Conservation (phyloP, 2,888 invertebrate species). For the Limnephilus rhombicus region DNA sequence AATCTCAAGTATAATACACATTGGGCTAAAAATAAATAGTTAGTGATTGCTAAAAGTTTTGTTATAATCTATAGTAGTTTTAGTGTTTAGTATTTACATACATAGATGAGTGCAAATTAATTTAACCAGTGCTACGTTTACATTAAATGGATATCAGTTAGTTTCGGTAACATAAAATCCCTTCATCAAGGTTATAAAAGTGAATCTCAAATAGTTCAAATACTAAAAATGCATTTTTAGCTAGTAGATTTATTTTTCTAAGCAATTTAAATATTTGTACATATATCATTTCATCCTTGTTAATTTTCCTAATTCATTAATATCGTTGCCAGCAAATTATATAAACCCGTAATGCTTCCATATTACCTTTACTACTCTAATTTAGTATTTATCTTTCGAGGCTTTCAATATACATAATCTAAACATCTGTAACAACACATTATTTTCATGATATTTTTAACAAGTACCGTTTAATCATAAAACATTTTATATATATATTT, state of each 20-base stretch:
- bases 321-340: neutral
- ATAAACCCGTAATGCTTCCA: neutral
- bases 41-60: conserved; percentile 1
- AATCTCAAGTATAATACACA: neutral
- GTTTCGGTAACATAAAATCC: conserved; percentile 5
- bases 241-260: conserved; percentile 26
- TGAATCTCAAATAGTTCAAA: conserved; percentile 24
- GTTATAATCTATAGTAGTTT: neutral
- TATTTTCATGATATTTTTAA: neutral
- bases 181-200: conserved; percentile 11
- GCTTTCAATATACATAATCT: neutral
- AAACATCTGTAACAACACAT: neutral
- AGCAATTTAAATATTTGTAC: neutral
- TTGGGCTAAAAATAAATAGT: conserved; percentile 5
- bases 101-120: conserved; percentile 27
- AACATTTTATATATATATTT: no score
- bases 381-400: neutral
- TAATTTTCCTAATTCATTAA: neutral
- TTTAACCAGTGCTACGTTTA: neutral
- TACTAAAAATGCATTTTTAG: conserved; percentile 29
- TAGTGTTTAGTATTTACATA: conserved; percentile 10
- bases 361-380: neutral
- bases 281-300: neutral
- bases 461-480: neutral
- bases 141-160: neutral